Evolutionary conservation across 2,888 invertebrate species (phyloP), one percentile per base, ranked within the genome.

Genomic region (Junonia oenone): DNA sequence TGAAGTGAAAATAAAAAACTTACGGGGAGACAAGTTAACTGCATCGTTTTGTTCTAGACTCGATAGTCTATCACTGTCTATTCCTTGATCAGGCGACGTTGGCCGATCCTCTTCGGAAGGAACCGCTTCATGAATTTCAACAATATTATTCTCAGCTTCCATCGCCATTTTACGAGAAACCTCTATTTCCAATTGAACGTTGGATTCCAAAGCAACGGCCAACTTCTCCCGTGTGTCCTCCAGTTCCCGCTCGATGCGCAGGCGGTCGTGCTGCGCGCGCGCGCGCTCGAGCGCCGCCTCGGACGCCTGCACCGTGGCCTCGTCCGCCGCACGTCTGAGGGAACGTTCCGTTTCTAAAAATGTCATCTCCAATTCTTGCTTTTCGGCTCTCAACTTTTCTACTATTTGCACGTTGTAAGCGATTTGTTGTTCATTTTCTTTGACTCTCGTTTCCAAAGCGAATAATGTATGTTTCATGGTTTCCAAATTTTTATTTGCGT

Each of bases 81-180:
- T 97, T n/a, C 97, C 97, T 69, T 96, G 92, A 82, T 97, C 97
- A 0, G 97, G 97, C 0, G 97, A 97, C 0, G 94, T 87, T 2
- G 90, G 84, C 22, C 90, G 73, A 11, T 88, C 90, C 60, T 88
- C 88, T 63, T 87, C 87, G 0, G 76, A 82, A 29, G 68, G 76
- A 19, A 72, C 61, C 15, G 63, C 74, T 56, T 83, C 81, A 46
- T 76, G 74, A 6, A 77, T 57, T 46, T 81, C 66, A 63, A 81
- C 70, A 67, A 82, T 63, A 71, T 83, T 80, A 58, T 79, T 72
- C 48, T 82, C 72, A 5, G 66, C 73, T 14, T 80, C 78, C 22
- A 75, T 53, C 5, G 71, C 81, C 56, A 86, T 78, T 65, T 91
- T 81, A 27, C 82, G 80, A 0, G 90, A 81, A 40, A 90, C 81